Evolutionary conservation across 2,797 vertebrate species (phyloP).

Genomic region (Cuculus canorus): DNA sequence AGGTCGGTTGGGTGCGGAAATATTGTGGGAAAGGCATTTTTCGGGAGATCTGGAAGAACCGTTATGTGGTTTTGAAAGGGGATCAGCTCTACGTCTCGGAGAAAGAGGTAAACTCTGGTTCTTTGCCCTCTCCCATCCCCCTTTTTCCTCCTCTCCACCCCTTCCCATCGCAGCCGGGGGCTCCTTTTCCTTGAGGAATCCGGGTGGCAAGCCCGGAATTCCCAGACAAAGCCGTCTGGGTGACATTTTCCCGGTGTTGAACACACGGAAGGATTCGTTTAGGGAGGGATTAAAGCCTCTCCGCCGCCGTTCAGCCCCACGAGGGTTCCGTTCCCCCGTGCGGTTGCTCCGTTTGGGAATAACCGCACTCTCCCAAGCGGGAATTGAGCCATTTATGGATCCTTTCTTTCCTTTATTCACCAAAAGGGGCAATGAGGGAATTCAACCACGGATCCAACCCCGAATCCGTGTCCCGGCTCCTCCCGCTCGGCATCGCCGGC

Average conservation of each 20-base stretch:
- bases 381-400: neutral
- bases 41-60: constrained; percentile 96
- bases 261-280: neutral
- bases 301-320: neutral
- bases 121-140: constrained; percentile 18
- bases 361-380: neutral
- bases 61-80: constrained; percentile 88
- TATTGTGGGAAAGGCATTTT: constrained; percentile 95
- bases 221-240: neutral
- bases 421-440: neutral
- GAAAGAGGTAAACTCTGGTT: constrained; percentile 86
- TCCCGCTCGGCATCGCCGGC: neutral
- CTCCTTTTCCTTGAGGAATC: no score
- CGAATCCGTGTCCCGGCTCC: rapidly evolving
- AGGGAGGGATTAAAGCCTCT: neutral
- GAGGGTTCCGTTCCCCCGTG: neutral
- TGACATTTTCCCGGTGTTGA: constrained; percentile 3
- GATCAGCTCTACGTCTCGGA: constrained; percentile 93
- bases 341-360: neutral
- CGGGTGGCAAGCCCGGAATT: neutral
- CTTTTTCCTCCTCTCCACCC: neutral
- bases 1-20: constrained; percentile 95
- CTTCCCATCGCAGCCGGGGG: no score
- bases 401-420: neutral
- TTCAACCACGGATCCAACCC: neutral